phyloP scores from a whole-genome alignment of 2,888 invertebrate species.

The Caenorhabditis sp. region DNA sequence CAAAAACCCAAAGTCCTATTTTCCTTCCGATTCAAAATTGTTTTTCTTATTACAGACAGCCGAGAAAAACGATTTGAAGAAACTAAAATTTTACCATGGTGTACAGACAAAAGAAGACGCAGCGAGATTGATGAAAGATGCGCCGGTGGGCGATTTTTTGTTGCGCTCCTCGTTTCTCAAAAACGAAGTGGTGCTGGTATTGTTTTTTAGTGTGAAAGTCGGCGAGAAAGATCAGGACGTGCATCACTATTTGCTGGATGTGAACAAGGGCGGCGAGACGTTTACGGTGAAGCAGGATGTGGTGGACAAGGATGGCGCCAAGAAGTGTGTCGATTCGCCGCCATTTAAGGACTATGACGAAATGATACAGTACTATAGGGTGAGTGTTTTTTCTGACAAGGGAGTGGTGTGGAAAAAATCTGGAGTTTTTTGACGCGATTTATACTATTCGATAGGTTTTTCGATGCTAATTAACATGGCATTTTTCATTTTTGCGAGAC shows the following conservation, averaged over 20 bases:
- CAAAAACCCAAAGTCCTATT: no score
- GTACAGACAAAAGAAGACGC: slow-evolving; percentile 33
- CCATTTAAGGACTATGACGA: slow-evolving; percentile 17
- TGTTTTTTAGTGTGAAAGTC: slow-evolving; percentile 19
- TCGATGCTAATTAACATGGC: no score
- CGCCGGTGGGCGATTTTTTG: slow-evolving; percentile 14
- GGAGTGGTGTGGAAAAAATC: no score
- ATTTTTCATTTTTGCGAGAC: no score
- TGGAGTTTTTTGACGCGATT: no score
- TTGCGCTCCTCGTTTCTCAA: slow-evolving; percentile 19
- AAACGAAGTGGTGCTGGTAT: slow-evolving; percentile 13
- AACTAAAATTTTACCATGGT: slow-evolving; percentile 30
- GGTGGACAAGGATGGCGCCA: neutral
- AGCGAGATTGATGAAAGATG: slow-evolving; percentile 21
- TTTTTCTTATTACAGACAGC: neutral
- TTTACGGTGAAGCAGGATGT: slow-evolving; percentile 20
- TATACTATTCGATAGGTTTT: no score
- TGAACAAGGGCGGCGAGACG: neutral
- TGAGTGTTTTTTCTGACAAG: neutral
- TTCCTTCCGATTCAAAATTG: no score
- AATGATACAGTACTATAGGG: slow-evolving; percentile 15
- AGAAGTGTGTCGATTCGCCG: slow-evolving; percentile 9
- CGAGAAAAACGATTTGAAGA: slow-evolving; percentile 11
- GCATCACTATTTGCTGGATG: slow-evolving; percentile 26
- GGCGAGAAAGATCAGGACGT: slow-evolving; percentile 10